Conservation (phyloP, 2,888 invertebrate species). For the Dasypolia templi region DNA sequence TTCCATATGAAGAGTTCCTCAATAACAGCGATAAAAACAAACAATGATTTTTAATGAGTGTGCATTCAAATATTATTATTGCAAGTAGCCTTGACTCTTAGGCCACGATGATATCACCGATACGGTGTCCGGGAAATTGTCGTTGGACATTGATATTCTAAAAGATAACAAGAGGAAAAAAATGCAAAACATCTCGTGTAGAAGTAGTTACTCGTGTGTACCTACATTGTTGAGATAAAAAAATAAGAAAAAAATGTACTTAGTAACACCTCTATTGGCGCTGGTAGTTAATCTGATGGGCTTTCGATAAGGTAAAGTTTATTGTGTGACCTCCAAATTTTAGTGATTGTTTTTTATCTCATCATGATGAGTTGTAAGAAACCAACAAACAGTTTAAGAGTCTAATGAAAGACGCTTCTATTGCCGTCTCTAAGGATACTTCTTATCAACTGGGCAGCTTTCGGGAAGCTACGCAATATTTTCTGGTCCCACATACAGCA, state of each 20-base stretch:
- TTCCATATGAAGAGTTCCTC: constrained; percentile 44
- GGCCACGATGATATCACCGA: constrained; percentile 76
- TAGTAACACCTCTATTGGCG: constrained; percentile 22
- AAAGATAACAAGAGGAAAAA: constrained; percentile 54
- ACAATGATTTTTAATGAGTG: constrained; percentile 60
- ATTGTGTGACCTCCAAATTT: neutral
- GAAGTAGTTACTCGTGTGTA: constrained; percentile 1
- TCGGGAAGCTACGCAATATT: no score
- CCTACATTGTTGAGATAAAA: constrained; percentile 15
- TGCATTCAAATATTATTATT: constrained; percentile 50
- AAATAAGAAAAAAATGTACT: constrained; percentile 24
- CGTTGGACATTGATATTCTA: constrained; percentile 53
- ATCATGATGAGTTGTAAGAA: neutral
- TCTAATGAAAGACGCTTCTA: no score
- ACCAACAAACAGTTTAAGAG: neutral
- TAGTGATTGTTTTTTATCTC: neutral
- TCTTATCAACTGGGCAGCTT: no score
- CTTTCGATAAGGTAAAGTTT: constrained; percentile 7
- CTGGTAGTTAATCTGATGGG: constrained; percentile 2
- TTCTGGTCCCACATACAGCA: no score
- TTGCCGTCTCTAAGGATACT: no score
- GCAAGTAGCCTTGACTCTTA: constrained; percentile 72
- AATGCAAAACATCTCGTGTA: constrained; percentile 32
- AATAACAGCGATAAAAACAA: constrained; percentile 60
- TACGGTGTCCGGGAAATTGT: constrained; percentile 73